These are phyloP conservation scores for Hedychridium roseum DNA, from an alignment of 2,888 invertebrate species.

Conservation along the genomic window DNA sequence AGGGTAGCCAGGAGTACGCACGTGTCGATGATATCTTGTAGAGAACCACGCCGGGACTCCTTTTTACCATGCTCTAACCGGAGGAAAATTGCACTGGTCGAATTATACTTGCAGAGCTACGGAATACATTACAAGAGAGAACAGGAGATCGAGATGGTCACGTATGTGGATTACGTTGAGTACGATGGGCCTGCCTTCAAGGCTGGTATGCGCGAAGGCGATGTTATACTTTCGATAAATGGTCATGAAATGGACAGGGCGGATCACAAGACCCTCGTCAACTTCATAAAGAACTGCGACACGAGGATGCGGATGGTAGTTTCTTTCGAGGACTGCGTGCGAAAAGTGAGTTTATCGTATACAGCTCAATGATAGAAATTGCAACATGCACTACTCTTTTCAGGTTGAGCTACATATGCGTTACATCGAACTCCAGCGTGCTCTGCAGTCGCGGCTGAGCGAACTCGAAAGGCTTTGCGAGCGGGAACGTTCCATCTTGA, in stretches of 20 bases:
- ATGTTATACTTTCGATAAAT: constrained; percentile 95
- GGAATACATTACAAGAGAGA: constrained; percentile 96
- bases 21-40: too few relatives aligned
- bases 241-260: constrained; percentile 94
- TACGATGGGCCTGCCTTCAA: constrained; percentile 90
- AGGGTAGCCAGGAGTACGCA: too few relatives aligned
- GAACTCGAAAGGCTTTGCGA: constrained; percentile 84
- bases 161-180: constrained; percentile 96
- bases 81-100: too few relatives aligned
- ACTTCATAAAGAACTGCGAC: constrained; percentile 89
- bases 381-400: background rate
- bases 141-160: constrained; percentile 94
- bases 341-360: constrained; percentile 72
- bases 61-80: too few relatives aligned
- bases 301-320: constrained; percentile 95
- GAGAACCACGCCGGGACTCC: too few relatives aligned
- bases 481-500: constrained; percentile 82
- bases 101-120: constrained; percentile 76
- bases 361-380: background rate
- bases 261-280: constrained; percentile 93
- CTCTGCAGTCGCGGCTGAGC: constrained; percentile 83
- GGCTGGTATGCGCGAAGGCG: constrained; percentile 95
- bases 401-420: constrained; percentile 91
- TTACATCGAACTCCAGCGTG: constrained; percentile 87
- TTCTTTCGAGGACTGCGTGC: constrained; percentile 94